Base-by-base conservation (phyloP, 2,888 invertebrate species). In the Trachelus iudaicus region DNA sequence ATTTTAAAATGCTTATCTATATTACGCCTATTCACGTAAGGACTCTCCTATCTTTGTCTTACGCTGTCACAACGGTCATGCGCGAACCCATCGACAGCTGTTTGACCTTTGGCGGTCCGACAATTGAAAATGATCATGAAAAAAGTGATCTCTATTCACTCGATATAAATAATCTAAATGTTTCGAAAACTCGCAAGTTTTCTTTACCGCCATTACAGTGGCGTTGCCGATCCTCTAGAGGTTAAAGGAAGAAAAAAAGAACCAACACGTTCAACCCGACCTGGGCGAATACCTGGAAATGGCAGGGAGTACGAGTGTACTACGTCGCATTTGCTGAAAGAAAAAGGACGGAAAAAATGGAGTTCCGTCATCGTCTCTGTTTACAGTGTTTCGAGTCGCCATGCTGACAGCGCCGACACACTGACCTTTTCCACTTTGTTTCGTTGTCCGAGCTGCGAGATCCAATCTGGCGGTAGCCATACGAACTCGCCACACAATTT, bases 361-460 rank as follows among this genome's bases (percentile, higher is more conserved):
- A 56, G 56, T 56, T 56, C 23, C 56, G 56, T 56, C 56, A 23
- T 6, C 56, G 56, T 56, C 56, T 56, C 56, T 56, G 56, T 56
- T 56, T 56, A 56, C 56, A 56, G 56, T 56, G 23, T 56, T 23
- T 56, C 56, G 56, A 56, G 56, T 56, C 23, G 23, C 71, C 71
- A 15, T 23, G 71, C 71, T 33, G 71, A 34, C 71, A 71, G 33
- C 71, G 71, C 11, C 71, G 71, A 71, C 71, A 71, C 71, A 71
- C 71, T 71, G 71, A 71, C 71, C 71, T 71, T 71, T 56, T 71
- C 71, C 71, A 33, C 33, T 30, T 71, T 71, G 71, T 15, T 71
- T 71, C 56, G 56, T 56, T 56, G 56, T 56, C 71, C 71, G 71
- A 71, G 71, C 71, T 34, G 31, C 31, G 71, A 71, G 71, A 71